Conservation (phyloP, 2,797 vertebrate species). For the Eleutherodactylus coqui region DNA sequence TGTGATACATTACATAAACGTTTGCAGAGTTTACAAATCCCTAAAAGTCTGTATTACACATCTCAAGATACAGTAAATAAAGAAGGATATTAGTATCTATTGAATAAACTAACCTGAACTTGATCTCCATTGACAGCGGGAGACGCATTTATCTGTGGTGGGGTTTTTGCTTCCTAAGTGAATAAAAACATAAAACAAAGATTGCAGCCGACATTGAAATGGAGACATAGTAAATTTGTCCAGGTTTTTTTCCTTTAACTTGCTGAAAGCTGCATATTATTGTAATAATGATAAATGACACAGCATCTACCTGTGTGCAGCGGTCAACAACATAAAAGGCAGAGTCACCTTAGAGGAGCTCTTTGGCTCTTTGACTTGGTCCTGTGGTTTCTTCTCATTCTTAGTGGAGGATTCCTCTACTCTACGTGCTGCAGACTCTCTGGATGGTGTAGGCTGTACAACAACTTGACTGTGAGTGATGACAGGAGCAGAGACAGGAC, state of each 20-base stretch:
- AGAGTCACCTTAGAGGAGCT: constrained; percentile 37
- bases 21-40: background rate
- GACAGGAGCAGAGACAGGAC: constrained; percentile 91
- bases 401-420: constrained; percentile 76
- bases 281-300: background rate
- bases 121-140: constrained; percentile 83
- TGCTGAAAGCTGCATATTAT: too few species aligned
- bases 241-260: too few species aligned
- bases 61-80: background rate
- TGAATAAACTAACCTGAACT: constrained; percentile 87
- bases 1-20: background rate
- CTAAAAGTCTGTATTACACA: background rate
- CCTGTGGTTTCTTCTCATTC: constrained; percentile 71
- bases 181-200: constrained; percentile 71
- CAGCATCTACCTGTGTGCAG: background rate
- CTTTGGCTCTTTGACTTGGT: constrained; percentile 55
- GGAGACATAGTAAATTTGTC: too few species aligned
- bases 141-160: constrained; percentile 59
- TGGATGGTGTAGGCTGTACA: constrained; percentile 68
- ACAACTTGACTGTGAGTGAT: constrained; percentile 81
- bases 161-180: constrained; percentile 77
- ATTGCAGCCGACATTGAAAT: too few species aligned
- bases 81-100: too few species aligned
- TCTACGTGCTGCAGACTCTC: constrained; percentile 67
- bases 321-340: background rate